These are phyloP conservation scores for Chrysolina oricalcia DNA, from an alignment of 2,888 invertebrate species.

Conservation along the genomic window DNA sequence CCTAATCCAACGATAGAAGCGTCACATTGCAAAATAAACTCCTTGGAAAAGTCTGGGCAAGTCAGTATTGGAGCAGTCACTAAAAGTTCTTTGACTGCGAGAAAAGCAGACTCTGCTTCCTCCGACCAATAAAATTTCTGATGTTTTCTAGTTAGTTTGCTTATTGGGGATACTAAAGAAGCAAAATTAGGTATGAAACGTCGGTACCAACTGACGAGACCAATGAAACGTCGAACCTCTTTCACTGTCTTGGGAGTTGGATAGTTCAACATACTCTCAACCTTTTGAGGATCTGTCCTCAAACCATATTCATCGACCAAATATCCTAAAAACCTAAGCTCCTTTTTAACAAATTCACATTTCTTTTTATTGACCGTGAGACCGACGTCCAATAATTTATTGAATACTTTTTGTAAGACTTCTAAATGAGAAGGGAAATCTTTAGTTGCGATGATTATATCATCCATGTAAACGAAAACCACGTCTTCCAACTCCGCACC, in stretches of 20 bases:
- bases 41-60: not conserved
- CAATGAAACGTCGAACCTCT: not conserved
- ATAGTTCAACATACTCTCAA: slow-evolving; percentile 40
- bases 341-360: slow-evolving; percentile 42
- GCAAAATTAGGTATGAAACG: slow-evolving; percentile 14
- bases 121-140: not conserved
- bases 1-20: slow-evolving; percentile 42
- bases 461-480: slow-evolving; percentile 48
- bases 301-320: slow-evolving; percentile 45
- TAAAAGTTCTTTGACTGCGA: not conserved
- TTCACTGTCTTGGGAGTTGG: not conserved
- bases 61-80: not conserved
- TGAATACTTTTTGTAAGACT: slow-evolving; percentile 44
- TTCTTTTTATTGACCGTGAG: slow-evolving; percentile 51
- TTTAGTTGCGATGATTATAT: slow-evolving; percentile 50
- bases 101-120: slow-evolving; percentile 18
- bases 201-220: not conserved
- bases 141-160: not conserved
- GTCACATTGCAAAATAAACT: slow-evolving; percentile 50
- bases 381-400: slow-evolving; percentile 44
- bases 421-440: slow-evolving; percentile 48
- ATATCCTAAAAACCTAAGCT: slow-evolving; percentile 50
- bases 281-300: slow-evolving; percentile 42
- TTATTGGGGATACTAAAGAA: not conserved
- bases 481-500: not conserved